A percentile compares a stretch with the other conserved stretches of the same genome.
Conservation (phyloP, 2,888 invertebrate species). For the Suillia variegata region DNA sequence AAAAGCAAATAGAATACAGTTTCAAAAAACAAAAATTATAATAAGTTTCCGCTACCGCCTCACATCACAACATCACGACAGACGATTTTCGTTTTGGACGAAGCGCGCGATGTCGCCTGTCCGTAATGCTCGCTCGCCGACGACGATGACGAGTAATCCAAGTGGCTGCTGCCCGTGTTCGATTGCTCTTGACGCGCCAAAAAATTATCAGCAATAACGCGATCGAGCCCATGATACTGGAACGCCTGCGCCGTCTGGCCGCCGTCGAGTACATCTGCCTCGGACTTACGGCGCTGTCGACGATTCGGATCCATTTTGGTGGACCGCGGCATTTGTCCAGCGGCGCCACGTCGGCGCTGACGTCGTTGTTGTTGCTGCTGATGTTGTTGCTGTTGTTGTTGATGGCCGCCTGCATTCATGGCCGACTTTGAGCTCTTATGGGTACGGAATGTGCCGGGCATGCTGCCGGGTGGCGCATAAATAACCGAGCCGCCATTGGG, state of each 20-base stretch:
- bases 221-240: conserved; percentile 58
- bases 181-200: conserved; percentile 57
- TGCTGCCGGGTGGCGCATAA: conserved; percentile 39
- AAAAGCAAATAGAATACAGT: conserved; percentile 2
- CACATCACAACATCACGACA: conserved; percentile 57
- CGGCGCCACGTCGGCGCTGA: conserved; percentile 42
- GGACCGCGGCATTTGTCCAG: conserved; percentile 30
- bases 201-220: conserved; percentile 59
- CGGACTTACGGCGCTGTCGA: conserved; percentile 58
- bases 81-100: conserved; percentile 50
- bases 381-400: no score
- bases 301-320: conserved; percentile 47
- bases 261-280: conserved; percentile 53
- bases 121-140: conserved; percentile 41
- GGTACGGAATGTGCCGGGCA: conserved; percentile 48
- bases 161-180: conserved; percentile 50
- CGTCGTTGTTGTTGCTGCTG: no score
- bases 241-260: conserved; percentile 52
- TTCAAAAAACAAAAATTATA: conserved; percentile 25
- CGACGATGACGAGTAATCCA: conserved; percentile 55
- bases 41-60: conserved; percentile 5
- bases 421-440: conserved; percentile 45
- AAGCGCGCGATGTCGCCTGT: conserved; percentile 31
- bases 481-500: conserved; percentile 42
- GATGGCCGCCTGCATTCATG: conserved; percentile 45